Conservation (phyloP, 2,888 invertebrate genomes). For the Hymenopus coronatus region DNA sequence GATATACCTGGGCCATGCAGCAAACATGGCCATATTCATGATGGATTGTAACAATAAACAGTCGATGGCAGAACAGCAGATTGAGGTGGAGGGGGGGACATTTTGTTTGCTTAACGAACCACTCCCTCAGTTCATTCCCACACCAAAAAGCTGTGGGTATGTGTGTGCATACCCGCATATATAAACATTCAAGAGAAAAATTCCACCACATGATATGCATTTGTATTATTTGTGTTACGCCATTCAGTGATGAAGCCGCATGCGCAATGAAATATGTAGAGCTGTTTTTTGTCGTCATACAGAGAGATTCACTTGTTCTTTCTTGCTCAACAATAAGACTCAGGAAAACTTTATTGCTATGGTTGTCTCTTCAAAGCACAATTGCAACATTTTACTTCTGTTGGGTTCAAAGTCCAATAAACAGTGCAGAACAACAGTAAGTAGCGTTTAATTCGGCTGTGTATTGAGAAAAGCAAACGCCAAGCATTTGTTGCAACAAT, state of each 20-base stretch:
- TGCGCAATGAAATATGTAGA: neutral
- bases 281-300: neutral
- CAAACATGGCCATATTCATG: neutral
- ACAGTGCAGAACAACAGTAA: neutral
- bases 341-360: neutral
- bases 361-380: neutral
- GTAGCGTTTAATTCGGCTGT: neutral
- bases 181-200: neutral
- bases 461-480: no score
- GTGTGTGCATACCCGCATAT: neutral
- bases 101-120: conserved; percentile 14
- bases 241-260: neutral
- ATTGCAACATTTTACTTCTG: neutral
- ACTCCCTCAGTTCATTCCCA: conserved; percentile 1
- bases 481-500: no score
- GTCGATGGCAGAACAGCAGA: neutral
- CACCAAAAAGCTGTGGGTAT: neutral
- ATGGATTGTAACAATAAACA: conserved; percentile 17
- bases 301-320: neutral
- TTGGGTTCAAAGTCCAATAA: neutral
- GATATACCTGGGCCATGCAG: neutral
- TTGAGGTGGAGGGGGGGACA: neutral
- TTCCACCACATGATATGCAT: neutral
- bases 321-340: neutral
- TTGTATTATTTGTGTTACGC: neutral